Conservation (phyloP, 2,888 invertebrate species). For the Sinelater perroti region DNA sequence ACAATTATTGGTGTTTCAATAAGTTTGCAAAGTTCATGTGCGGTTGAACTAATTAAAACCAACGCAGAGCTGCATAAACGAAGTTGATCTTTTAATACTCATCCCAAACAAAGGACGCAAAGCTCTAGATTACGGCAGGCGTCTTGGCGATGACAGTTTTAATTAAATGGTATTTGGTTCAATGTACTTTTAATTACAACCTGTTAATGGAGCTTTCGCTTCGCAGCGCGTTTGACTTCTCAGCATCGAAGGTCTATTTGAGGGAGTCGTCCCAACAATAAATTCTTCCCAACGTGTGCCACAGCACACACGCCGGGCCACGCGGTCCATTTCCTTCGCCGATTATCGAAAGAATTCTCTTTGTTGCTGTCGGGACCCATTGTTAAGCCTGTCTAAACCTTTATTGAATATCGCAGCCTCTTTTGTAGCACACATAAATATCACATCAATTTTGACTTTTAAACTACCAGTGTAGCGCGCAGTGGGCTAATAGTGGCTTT, state of each 20-base stretch:
- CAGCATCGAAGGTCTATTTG: constrained; percentile 11
- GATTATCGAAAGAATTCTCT: constrained; percentile 9
- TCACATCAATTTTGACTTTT: too few species aligned
- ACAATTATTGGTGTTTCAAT: too few species aligned
- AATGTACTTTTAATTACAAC: constrained; percentile 22
- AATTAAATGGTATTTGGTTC: constrained; percentile 24
- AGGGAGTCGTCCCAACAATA: not conserved
- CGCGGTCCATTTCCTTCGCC: not conserved
- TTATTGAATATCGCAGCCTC: constrained; percentile 9
- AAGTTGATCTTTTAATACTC: constrained; percentile 14
- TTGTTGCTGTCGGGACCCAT: constrained; percentile 7
- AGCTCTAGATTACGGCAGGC: constrained; percentile 7
- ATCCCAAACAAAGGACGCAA: constrained; percentile 16
- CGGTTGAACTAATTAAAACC: constrained; percentile 11
- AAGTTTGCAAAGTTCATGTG: too few species aligned
- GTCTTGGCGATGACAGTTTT: constrained; percentile 21
- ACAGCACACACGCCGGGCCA: not conserved
- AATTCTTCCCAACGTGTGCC: not conserved
- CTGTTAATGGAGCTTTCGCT: constrained; percentile 12
- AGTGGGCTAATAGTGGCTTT: too few species aligned
- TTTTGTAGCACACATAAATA: constrained; percentile 3
- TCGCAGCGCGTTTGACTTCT: not conserved
- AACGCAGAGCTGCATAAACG: constrained; percentile 7
- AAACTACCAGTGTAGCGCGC: too few species aligned
- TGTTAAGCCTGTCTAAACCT: constrained; percentile 3